Percentiles rank a stretch among this genome's conserved stretches.
Evolutionary conservation across 1,140 invertebrate species (phyloP).

Genomic region (Neotoxoptera formosana): DNA sequence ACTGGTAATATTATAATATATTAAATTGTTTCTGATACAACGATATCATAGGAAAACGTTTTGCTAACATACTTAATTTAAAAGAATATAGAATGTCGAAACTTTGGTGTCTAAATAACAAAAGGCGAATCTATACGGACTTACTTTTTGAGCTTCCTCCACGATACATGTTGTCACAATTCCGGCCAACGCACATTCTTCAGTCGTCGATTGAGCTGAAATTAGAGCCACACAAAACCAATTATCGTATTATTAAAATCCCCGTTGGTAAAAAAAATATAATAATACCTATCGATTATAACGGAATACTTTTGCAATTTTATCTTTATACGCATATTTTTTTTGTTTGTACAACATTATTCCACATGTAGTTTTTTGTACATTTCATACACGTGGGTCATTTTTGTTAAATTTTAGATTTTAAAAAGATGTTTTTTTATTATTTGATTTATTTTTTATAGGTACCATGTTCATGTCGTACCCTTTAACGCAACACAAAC

Average conservation of each 20-base stretch:
- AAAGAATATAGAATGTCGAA: not conserved
- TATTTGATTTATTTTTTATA: no score
- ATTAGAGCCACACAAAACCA: not conserved
- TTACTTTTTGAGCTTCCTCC: slow-evolving; percentile 59
- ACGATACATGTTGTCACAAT: slow-evolving; percentile 58
- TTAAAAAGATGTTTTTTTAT: not conserved
- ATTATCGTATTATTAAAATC: not conserved
- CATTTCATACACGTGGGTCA: no score
- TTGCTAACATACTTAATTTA: not conserved
- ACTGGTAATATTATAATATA: not conserved
- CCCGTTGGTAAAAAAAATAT: not conserved
- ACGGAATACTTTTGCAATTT: no score
- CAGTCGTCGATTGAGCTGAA: slow-evolving; percentile 53
- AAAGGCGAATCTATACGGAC: not conserved
- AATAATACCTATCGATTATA: not conserved
- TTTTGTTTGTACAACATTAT: not conserved
- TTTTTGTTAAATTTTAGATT: not conserved
- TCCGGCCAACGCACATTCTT: slow-evolving; percentile 58
- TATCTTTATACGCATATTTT: not conserved
- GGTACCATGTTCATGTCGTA: no score
- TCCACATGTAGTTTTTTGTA: not conserved
- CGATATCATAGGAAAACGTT: not conserved
- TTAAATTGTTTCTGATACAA: not conserved
- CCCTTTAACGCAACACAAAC: not conserved
- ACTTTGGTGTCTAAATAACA: not conserved